A percentile compares a stretch with the other conserved stretches of the same genome.
Conservation (phyloP, 2,797 vertebrate species). For the Coccyzus lansbergi region DNA sequence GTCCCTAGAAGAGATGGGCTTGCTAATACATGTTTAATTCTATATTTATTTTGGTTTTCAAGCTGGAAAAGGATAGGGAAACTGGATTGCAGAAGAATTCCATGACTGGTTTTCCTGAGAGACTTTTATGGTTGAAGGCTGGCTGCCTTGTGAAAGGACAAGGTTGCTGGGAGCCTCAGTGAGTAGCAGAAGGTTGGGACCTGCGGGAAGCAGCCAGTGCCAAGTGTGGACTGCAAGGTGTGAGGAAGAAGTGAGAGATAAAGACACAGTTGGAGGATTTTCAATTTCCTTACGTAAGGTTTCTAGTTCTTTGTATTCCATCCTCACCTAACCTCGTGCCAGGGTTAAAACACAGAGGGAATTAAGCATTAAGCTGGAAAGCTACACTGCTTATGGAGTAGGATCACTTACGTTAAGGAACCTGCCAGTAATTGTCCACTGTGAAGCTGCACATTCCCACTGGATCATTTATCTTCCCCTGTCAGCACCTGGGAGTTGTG, state of each 20-base stretch:
- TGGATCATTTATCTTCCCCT: no score
- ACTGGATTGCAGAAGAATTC: neutral
- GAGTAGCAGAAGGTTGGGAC: neutral
- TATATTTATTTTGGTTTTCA: neutral
- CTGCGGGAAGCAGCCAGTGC: neutral
- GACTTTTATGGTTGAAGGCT: neutral
- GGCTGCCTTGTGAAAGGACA: neutral
- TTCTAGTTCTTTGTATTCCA: neutral
- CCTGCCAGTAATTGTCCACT: no score
- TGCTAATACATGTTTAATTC: neutral
- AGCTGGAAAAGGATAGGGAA: neutral
- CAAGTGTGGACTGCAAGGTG: neutral
- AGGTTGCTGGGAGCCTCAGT: neutral
- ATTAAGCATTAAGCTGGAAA: neutral
- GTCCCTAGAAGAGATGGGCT: neutral
- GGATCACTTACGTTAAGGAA: no score
- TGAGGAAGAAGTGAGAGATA: neutral
- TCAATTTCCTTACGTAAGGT: neutral
- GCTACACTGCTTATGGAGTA: no score
- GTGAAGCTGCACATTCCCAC: no score
- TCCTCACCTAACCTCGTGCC: rapidly evolving
- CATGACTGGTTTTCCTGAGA: neutral
- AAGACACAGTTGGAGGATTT: neutral
- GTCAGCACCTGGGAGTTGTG: no score
- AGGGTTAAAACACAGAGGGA: neutral